These are phyloP conservation scores for Trileptium ribeirensis DNA, from an alignment of 2,888 invertebrate genomes.

Conservation along the genomic window DNA sequence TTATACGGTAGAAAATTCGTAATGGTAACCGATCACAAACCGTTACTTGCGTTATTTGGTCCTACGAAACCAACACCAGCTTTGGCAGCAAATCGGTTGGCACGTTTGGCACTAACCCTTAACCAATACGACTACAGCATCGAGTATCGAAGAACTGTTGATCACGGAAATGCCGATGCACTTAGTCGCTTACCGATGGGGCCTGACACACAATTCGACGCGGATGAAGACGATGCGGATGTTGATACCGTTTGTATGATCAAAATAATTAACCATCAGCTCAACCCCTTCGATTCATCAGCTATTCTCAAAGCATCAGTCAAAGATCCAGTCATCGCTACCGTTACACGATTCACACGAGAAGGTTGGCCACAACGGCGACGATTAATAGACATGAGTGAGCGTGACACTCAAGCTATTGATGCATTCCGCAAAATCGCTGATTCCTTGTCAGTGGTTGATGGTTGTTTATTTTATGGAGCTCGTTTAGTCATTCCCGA, in stretches of 20 bases:
- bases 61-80: slow-evolving; percentile 3
- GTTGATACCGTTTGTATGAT: background rate
- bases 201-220: background rate
- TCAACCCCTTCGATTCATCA: background rate
- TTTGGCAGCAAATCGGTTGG: slow-evolving; percentile 2
- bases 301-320: background rate
- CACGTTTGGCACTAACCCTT: background rate
- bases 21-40: background rate
- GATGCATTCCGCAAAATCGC: background rate
- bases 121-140: background rate
- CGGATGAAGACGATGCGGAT: background rate
- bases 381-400: background rate
- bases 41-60: slow-evolving; percentile 3
- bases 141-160: background rate
- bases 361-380: background rate
- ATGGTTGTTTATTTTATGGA: background rate
- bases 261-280: background rate
- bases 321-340: background rate
- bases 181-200: background rate
- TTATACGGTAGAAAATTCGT: background rate
- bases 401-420: background rate
- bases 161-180: slow-evolving; percentile 8
- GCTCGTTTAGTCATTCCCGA: background rate
- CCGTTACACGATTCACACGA: background rate
- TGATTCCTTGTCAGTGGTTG: background rate